These are phyloP conservation scores for Epinotia brunnichana DNA, from an alignment of 2,888 invertebrate species.

Conservation along the genomic window DNA sequence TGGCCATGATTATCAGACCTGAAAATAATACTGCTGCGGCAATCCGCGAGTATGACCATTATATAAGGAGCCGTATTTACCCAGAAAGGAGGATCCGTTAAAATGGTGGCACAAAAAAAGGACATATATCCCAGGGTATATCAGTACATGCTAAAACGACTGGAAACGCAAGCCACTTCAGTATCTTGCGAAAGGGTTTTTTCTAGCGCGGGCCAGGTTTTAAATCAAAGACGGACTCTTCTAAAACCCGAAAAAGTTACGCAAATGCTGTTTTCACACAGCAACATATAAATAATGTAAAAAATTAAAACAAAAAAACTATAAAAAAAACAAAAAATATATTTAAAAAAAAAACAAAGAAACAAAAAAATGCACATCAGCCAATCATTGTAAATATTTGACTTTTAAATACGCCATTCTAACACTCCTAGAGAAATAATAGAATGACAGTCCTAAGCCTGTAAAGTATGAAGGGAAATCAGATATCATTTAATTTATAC, in stretches of 20 bases:
- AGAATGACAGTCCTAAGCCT: too few relatives aligned
- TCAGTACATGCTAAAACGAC: constrained; percentile 5
- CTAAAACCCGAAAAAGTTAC: constrained; percentile 14
- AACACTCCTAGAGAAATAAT: too few relatives aligned
- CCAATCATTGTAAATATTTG: constrained; percentile 23
- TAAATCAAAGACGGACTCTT: constrained; percentile 16
- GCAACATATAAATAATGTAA: background rate
- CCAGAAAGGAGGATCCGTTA: too few relatives aligned
- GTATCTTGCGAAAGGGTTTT: constrained; percentile 18
- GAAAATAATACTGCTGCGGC: too few relatives aligned
- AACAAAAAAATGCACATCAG: background rate
- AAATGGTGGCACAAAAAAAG: too few relatives aligned
- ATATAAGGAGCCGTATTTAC: too few relatives aligned
- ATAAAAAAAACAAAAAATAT: too few relatives aligned
- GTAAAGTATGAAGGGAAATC: too few relatives aligned
- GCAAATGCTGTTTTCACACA: constrained; percentile 4
- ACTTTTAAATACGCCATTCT: constrained; percentile 4
- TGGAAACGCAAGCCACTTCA: constrained; percentile 9
- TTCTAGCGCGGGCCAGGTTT: constrained; percentile 15
- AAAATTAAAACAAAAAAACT: too few relatives aligned
- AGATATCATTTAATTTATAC: too few relatives aligned
- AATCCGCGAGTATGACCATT: too few relatives aligned
- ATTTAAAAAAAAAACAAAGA: too few relatives aligned
- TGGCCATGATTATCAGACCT: background rate
- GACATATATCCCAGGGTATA: background rate